phyloP scores from a whole-genome alignment of 2,797 vertebrate species.

The Squalus acanthias region DNA sequence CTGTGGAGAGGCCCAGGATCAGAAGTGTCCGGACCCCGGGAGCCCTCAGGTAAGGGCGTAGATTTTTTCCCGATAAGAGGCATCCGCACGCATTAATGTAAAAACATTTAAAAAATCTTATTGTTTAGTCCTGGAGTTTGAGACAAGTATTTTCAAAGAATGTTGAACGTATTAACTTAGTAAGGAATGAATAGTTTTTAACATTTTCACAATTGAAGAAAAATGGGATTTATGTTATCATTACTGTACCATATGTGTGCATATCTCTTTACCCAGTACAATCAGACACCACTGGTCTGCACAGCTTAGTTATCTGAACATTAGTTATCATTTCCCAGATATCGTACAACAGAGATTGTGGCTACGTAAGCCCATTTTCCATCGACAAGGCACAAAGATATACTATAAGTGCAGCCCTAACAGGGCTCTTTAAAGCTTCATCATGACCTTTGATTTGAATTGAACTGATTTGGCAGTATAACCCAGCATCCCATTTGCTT shows the following conservation, averaged over 20 bases:
- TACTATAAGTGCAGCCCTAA: neutral
- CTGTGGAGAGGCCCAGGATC: too few relatives aligned
- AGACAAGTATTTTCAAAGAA: neutral
- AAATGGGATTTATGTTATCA: too few relatives aligned
- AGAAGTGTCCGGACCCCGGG: too few relatives aligned
- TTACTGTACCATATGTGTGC: neutral
- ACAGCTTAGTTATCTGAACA: neutral
- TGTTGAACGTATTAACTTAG: neutral
- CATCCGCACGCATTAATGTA: too few relatives aligned
- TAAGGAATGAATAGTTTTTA: neutral
- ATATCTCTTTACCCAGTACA: neutral
- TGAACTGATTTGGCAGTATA: neutral
- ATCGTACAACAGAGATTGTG: neutral
- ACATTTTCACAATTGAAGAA: neutral
- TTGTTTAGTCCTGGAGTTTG: too few relatives aligned
- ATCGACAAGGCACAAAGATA: neutral
- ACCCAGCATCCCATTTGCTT: neutral
- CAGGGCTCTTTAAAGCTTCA: neutral
- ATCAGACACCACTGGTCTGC: neutral
- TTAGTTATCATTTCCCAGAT: neutral
- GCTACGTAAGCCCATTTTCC: neutral
- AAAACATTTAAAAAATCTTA: too few relatives aligned
- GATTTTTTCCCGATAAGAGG: too few relatives aligned
- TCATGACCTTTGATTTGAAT: neutral
- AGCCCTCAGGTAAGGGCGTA: too few relatives aligned